Conservation (phyloP, 2,888 invertebrate species). For the Tipula helvola region DNA sequence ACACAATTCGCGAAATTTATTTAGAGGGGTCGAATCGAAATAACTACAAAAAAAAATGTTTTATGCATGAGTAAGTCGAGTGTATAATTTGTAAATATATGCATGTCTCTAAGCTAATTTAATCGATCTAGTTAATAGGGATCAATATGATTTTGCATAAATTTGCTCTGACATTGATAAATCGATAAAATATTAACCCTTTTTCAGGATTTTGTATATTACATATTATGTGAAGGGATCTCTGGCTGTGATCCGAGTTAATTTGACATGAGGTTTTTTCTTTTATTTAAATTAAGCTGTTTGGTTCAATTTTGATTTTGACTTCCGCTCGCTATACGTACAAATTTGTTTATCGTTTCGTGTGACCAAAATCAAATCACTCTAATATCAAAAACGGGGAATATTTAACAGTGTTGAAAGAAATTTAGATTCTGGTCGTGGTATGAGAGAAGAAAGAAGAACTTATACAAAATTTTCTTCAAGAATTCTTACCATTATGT, state of each 20-base stretch:
- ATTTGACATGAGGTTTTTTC: not conserved
- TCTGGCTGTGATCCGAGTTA: not conserved
- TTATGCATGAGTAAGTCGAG: not conserved
- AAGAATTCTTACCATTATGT: no score
- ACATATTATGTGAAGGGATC: not conserved
- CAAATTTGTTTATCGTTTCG: not conserved
- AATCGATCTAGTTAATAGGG: not conserved
- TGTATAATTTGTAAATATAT: not conserved
- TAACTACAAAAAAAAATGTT: not conserved
- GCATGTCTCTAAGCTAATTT: not conserved
- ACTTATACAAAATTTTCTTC: no score
- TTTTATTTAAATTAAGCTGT: not conserved
- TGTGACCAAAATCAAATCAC: not conserved
- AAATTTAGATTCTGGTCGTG: no score
- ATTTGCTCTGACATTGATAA: not conserved
- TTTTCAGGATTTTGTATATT: not conserved
- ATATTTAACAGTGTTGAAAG: no score
- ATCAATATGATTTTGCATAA: not conserved
- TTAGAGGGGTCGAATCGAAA: not conserved
- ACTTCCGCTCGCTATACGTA: not conserved
- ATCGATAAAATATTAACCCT: not conserved
- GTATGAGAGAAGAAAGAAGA: no score
- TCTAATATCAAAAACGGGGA: no score
- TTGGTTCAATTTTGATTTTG: not conserved
- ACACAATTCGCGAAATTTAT: not conserved